A percentile compares a stretch with the other conserved stretches of the same genome.
phyloP scores from a whole-genome alignment of 2,888 invertebrate species.

The Hyppa rectilinea region DNA sequence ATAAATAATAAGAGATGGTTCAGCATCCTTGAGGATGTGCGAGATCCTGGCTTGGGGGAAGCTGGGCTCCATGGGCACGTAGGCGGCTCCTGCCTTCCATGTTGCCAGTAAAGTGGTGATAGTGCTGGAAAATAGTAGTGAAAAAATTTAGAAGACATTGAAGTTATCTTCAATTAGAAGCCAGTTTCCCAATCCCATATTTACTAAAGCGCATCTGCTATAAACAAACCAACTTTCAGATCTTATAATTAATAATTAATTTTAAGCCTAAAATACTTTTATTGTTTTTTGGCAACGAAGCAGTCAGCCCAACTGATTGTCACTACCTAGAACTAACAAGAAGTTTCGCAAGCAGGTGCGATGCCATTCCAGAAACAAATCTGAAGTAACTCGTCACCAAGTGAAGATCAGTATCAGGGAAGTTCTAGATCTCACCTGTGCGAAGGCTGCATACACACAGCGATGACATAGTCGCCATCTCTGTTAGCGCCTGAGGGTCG shows the following conservation, averaged over 20 bases:
- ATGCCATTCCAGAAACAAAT: not conserved
- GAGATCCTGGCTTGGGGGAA: slow-evolving; percentile 93
- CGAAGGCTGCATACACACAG: slow-evolving; percentile 95
- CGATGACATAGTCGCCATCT: slow-evolving; percentile 94
- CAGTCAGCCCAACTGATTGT: not conserved
- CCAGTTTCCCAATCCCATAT: not conserved
- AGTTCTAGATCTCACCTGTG: slow-evolving; percentile 86
- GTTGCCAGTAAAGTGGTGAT: slow-evolving; percentile 93
- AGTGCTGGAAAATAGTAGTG: slow-evolving; percentile 73
- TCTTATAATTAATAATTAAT: not conserved
- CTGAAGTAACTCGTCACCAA: not conserved
- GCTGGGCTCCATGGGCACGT: slow-evolving; percentile 95
- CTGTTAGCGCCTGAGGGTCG: slow-evolving; percentile 86
- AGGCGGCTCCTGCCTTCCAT: slow-evolving; percentile 96
- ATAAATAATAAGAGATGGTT: slow-evolving; percentile 93
- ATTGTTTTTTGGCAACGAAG: not conserved
- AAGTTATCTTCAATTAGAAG: not conserved
- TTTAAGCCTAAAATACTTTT: not conserved
- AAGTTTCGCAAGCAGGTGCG: not conserved
- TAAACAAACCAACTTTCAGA: not conserved
- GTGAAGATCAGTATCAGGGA: not conserved
- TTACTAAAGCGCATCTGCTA: not conserved
- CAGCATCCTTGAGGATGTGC: slow-evolving; percentile 94
- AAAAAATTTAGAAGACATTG: not conserved
- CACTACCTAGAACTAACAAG: no score